phyloP scores from a whole-genome alignment of 2,888 invertebrate genomes.

The Mimachlamys varia region DNA sequence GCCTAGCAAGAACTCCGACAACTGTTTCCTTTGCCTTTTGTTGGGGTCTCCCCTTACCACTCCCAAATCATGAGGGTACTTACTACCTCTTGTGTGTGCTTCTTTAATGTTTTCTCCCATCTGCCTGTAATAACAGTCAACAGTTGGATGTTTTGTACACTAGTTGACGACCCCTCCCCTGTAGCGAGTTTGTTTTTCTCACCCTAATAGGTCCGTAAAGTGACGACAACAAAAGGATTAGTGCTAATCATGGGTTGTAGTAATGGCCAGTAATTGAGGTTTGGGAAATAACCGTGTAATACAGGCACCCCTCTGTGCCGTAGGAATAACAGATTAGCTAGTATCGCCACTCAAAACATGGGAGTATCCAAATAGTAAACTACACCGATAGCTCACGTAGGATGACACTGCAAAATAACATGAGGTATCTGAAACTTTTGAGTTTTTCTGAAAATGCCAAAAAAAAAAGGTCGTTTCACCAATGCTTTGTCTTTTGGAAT shows the following conservation, averaged over 20 bases:
- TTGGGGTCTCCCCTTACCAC: background rate
- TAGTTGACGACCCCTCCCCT: slow-evolving; percentile 16
- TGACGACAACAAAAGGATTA: slow-evolving; percentile 26
- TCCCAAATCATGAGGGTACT: slow-evolving; percentile 6
- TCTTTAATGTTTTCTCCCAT: slow-evolving; percentile 6
- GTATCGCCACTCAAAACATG: background rate
- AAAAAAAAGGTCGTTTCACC: no score
- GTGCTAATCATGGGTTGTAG: slow-evolving; percentile 33
- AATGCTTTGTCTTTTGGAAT: no score
- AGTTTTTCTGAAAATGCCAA: background rate
- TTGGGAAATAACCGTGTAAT: slow-evolving; percentile 25
- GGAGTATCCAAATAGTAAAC: slow-evolving; percentile 8
- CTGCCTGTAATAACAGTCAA: slow-evolving; percentile 31
- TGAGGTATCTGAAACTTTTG: background rate
- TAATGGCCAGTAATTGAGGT: slow-evolving; percentile 29
- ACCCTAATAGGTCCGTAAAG: slow-evolving; percentile 13
- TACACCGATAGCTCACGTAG: background rate
- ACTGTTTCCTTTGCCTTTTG: background rate
- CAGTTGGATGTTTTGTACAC: slow-evolving; percentile 11
- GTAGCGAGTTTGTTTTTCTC: slow-evolving; percentile 17
- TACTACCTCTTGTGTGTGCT: background rate
- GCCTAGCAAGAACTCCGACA: background rate
- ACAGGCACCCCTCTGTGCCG: slow-evolving; percentile 15
- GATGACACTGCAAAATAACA: slow-evolving; percentile 27
- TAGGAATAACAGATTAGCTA: slow-evolving; percentile 24